phyloP scores from a whole-genome alignment of 2,113 vertebrate species.

The Rhadina sibilatrix region DNA sequence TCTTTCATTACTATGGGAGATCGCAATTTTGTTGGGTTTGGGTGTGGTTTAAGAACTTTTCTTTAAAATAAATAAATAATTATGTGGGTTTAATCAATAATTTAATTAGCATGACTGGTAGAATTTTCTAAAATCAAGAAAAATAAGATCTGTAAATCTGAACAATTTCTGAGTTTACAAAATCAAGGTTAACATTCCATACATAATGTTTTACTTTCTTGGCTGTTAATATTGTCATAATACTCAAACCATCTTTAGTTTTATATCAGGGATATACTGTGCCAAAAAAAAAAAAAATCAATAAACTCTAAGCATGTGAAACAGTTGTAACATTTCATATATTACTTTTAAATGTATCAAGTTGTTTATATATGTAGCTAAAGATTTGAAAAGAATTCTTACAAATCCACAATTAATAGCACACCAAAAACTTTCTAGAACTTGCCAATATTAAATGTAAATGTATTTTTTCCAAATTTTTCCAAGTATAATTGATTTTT shows the following conservation, averaged over 20 bases:
- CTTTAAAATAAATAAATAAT: background rate
- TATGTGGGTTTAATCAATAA: background rate
- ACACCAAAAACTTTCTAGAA: background rate
- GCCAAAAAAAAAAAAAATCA: background rate
- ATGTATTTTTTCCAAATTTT: background rate
- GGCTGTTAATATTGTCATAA: background rate
- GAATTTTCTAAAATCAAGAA: background rate
- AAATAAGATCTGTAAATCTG: background rate
- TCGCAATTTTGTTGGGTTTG: background rate
- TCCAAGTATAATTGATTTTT: background rate
- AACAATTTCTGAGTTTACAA: background rate
- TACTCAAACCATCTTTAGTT: background rate
- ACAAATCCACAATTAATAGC: background rate
- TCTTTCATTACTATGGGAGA: background rate
- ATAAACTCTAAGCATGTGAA: background rate
- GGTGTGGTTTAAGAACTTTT: background rate
- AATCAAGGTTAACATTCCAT: background rate
- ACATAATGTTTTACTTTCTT: background rate
- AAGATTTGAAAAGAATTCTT: background rate
- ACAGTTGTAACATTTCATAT: background rate
- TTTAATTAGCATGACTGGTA: background rate
- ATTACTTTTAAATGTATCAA: background rate
- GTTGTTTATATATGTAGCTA: background rate
- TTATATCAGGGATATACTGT: background rate
- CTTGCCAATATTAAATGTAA: background rate